phyloP scores from a whole-genome alignment of 2,113 vertebrate genomes.

The Myotis brandtii region DNA sequence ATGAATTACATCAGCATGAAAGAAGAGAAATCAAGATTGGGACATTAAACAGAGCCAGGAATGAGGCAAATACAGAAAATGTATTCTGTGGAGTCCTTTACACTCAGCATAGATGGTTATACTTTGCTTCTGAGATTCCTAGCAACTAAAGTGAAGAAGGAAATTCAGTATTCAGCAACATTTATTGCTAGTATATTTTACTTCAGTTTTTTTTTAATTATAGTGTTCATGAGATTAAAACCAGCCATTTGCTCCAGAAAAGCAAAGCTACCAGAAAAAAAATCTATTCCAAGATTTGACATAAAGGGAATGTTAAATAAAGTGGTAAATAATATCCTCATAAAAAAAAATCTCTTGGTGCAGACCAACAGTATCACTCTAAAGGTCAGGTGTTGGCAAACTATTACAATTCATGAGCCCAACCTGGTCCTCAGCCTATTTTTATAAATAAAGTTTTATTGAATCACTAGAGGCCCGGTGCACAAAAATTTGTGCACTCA shows the following conservation, averaged over 20 bases:
- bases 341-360: not conserved
- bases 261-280: not conserved
- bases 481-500: too few species aligned
- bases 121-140: not conserved
- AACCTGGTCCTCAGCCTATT: not conserved
- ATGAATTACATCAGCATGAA: not conserved
- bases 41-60: not conserved
- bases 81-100: not conserved
- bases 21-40: not conserved
- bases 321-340: not conserved
- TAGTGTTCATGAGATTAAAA: not conserved
- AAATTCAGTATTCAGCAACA: not conserved
- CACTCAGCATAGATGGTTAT: not conserved
- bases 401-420: not conserved
- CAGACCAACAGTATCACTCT: not conserved
- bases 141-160: not conserved
- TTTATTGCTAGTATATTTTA: not conserved
- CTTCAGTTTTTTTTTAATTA: not conserved
- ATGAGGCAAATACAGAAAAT: not conserved
- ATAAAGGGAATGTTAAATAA: not conserved
- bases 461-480: too few species aligned
- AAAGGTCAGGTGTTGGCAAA: not conserved
- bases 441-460: conserved; percentile 44
- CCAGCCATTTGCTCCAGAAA: not conserved
- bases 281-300: not conserved